Evolutionary conservation across 1,140 invertebrate species (phyloP), one percentile per base, ranked within the genome.

Genomic region (Trichonephila clavata): DNA sequence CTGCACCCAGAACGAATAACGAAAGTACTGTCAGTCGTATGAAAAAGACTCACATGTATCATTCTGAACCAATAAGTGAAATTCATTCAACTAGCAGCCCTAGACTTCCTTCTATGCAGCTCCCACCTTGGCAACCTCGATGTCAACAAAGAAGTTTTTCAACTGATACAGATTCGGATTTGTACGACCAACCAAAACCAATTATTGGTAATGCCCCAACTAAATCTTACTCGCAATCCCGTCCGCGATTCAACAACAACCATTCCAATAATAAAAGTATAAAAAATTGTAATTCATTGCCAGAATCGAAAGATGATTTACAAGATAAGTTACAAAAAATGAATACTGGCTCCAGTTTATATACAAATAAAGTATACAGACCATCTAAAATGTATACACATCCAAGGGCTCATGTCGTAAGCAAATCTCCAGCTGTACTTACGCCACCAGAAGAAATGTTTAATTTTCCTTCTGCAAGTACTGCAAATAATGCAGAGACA

Each of bases 281-380:
- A 80, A 61, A 94, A 71, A 95, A 77, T 96, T 96, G n/a, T 8
- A 77, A 50, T 61, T 88, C 81, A 8, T 16, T 68, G 7, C 43
- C 60, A 96, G 93, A 92, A 94, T 88, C 92, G 80, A 94, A 93
- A 80, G 93, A 89, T 68, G 91, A 93, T 24, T 50, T 94, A 27
- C 93, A 94, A 90, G 93, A 94, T 32, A 94, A 84, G 84, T 90
- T 94, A n/a, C 93, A 94, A 61, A 94, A 94, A 59, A 13, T 94
- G 63, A 90, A 90, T 68, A 90, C 32, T 57, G 68, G 43, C 21
- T 63, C 71, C 60, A 80, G 24, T 65, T 60, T 84, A 32, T 94
- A 94, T 18, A 94, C 93, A 32, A 94, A 60, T 71, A 94, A 94
- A 84, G 93, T 94, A 20, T 94, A 94, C 21, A 81, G 93, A 39